A percentile compares a stretch with the other conserved stretches of the same genome.
Evolutionary conservation across 1,140 invertebrate genomes (phyloP).

Genomic region (Plodia interpunctella): DNA sequence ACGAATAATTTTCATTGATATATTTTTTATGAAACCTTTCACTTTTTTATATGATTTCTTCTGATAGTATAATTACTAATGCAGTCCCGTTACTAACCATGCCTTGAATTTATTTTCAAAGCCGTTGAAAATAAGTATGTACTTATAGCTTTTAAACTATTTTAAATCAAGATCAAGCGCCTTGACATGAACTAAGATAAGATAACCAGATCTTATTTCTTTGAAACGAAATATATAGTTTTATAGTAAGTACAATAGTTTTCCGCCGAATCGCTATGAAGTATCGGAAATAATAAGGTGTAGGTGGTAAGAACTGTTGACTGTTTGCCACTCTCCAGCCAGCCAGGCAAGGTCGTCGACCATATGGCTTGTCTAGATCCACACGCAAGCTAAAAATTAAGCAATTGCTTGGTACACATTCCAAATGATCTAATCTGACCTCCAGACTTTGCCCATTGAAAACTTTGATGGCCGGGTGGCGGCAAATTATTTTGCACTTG

Average conservation of each 20-base stretch:
- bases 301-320: constrained; percentile 31
- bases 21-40: too few species aligned
- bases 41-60: too few species aligned
- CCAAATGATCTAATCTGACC: constrained; percentile 3
- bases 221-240: neutral
- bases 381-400: constrained; percentile 17
- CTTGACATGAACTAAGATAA: too few species aligned
- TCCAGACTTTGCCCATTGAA: neutral
- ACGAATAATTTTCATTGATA: too few species aligned
- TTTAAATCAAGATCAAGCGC: too few species aligned
- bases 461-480: constrained; percentile 7
- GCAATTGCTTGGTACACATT: constrained; percentile 2
- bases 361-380: constrained; percentile 40
- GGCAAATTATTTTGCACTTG: constrained; percentile 31
- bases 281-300: constrained; percentile 36
- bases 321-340: constrained; percentile 29
- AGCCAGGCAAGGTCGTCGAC: constrained; percentile 41
- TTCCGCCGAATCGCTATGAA: constrained; percentile 20
- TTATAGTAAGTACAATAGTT: neutral
- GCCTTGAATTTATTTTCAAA: too few species aligned
- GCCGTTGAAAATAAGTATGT: too few species aligned
- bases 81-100: too few species aligned
- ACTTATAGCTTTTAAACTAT: too few species aligned
- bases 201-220: constrained; percentile 13
- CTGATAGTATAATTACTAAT: too few species aligned